Base-by-base conservation (phyloP, 2,888 invertebrate genomes). In the Pteria penguin region DNA sequence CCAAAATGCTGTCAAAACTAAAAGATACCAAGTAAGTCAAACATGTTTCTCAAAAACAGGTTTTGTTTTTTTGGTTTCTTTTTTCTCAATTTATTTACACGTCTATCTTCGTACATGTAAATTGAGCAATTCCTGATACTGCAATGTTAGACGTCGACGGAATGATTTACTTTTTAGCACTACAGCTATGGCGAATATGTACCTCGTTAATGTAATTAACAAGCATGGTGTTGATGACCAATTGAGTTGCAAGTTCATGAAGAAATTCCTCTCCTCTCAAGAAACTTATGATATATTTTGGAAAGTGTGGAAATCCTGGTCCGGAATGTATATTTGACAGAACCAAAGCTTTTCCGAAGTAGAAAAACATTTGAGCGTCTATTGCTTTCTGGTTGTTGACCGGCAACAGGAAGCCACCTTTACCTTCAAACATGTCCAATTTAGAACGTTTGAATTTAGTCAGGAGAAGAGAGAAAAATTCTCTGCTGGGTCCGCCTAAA, bases 271-370 rank as follows among this genome's bases (percentile, higher is more conserved):
- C 14, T 18, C 63, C 80, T 31, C 78, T 63, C 0, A 83, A 26
- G 32, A 75, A 83, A 27, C 75, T 81, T 14, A 81, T 78, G 29
- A 81, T 62, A 70, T 72, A 81, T 2, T 79, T 76, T 18, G 83
- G 79, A 45, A 83, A 73, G 55, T 81, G 82, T 0, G 83, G 83
- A 70, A 83, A 81, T 33, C 80, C 83, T 5, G 83, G 80, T 54
- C 83, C 83, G 2, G 74, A 80, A 24, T 68, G 66, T 4, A 80
- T 8, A 1, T 79, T 22, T 0, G 83, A 83, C 8, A 81, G 24
- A 3, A 83, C 81, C 5, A 82, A 52, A 2, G 77, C 76, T 55
- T 79, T 82, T 1, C 83, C 83, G 26, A 83, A 69, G 1, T 69
- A 60, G 22, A 55, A 29, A 61, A 82, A 83, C 73, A 75, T 63